A percentile compares a stretch with the other conserved stretches of the same genome.
Evolutionary conservation across 2,888 invertebrate genomes (phyloP).

Genomic region (Athrips mouffetella): DNA sequence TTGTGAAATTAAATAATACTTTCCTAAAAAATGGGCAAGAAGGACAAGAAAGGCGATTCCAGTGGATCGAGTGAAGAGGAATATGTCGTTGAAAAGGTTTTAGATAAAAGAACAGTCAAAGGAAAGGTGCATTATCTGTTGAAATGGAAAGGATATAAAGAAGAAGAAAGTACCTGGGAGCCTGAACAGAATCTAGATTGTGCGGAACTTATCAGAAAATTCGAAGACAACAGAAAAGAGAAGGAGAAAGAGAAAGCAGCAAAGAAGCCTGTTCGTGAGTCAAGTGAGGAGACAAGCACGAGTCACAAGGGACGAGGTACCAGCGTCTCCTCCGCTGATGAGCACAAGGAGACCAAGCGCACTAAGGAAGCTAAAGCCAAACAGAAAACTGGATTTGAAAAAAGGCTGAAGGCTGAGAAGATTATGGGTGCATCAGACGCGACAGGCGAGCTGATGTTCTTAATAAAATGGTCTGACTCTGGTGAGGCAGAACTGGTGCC

Average conservation of each 20-base stretch:
- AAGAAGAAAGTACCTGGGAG: slow-evolving; percentile 94
- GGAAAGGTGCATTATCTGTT: slow-evolving; percentile 86
- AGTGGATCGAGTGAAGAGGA: slow-evolving; percentile 79
- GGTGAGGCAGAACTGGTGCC: slow-evolving; percentile 97
- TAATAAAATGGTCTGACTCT: slow-evolving; percentile 96
- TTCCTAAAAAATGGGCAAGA: slow-evolving; percentile 54
- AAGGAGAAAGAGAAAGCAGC: slow-evolving; percentile 50
- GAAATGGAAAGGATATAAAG: slow-evolving; percentile 88
- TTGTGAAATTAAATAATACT: no score
- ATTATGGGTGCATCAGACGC: slow-evolving; percentile 93
- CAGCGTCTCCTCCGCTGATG: slow-evolving; percentile 64
- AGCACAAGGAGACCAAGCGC: slow-evolving; percentile 50
- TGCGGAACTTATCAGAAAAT: slow-evolving; percentile 87
- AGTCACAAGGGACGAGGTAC: slow-evolving; percentile 51
- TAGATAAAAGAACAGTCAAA: slow-evolving; percentile 81
- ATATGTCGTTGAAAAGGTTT: slow-evolving; percentile 84
- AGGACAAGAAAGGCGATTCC: slow-evolving; percentile 60
- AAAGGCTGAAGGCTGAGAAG: slow-evolving; percentile 89
- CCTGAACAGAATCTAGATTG: slow-evolving; percentile 93
- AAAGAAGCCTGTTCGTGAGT: slow-evolving; percentile 63
- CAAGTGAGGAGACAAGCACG: slow-evolving; percentile 57
- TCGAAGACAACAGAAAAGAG: slow-evolving; percentile 82
- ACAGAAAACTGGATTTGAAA: slow-evolving; percentile 88
- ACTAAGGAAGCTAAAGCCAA: slow-evolving; percentile 62
- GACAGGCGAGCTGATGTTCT: slow-evolving; percentile 90